Conservation (phyloP, 2,888 invertebrate genomes). For the Linnaemya vulpina region DNA sequence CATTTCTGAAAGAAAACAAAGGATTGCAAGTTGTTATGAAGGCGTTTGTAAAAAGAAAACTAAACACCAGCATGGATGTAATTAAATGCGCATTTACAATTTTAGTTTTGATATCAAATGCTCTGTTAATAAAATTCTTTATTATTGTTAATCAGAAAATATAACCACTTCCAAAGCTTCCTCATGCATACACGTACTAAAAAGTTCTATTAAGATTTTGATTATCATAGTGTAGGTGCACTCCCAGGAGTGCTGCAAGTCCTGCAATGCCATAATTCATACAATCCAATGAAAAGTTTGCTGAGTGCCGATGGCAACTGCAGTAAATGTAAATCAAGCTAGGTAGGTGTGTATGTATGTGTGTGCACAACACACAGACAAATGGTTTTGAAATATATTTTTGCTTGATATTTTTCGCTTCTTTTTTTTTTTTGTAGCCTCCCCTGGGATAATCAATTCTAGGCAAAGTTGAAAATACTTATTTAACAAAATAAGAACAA, state of each 20-base stretch:
- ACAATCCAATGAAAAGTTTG: conserved; percentile 15
- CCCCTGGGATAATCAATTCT: conserved; percentile 56
- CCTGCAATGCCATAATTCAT: conserved; percentile 9
- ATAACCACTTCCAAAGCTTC: conserved; percentile 19
- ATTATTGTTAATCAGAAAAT: conserved; percentile 8
- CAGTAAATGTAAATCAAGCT: conserved; percentile 61
- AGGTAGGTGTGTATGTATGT: background rate
- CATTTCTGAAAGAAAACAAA: conserved; percentile 47
- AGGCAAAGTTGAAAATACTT: conserved; percentile 59
- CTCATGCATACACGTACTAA: conserved; percentile 29
- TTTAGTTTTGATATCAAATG: background rate
- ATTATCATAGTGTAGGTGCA: conserved; percentile 27
- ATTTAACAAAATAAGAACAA: no score
- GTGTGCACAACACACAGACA: conserved; percentile 14
- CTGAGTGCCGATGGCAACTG: conserved; percentile 29
- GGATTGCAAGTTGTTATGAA: background rate
- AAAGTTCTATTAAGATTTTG: conserved; percentile 46
- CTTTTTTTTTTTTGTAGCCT: conserved; percentile 5
- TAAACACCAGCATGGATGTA: background rate
- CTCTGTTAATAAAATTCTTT: background rate
- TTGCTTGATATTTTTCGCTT: background rate
- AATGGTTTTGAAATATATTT: background rate
- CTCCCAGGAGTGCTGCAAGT: conserved; percentile 31
- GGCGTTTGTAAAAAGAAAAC: background rate
- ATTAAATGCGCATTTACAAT: background rate